Base-by-base conservation (phyloP, 2,888 invertebrate genomes). In the Zhengitettix transpicula region DNA sequence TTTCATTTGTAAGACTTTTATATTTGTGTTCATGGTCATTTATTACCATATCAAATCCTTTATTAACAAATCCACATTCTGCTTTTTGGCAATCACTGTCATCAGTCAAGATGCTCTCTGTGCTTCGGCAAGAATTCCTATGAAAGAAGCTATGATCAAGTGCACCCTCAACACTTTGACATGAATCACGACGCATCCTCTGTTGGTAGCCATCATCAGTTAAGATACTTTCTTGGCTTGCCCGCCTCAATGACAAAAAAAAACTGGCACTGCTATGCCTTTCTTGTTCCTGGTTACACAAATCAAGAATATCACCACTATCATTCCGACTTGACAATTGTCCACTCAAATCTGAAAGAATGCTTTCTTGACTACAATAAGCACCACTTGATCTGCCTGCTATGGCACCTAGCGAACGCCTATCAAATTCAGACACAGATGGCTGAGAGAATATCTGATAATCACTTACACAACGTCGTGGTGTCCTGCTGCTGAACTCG, bases 31-130 rank as follows among this genome's bases (percentile, higher is more conserved):
- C 41, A 16, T 55, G n/a, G 40, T n/a, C 28, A 40, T 41, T 41
- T 12, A 41, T 41, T 12, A n/a, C 55, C 41, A 55, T 55, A 14
- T 40, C 41, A 55, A 55, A 55, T 12, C 55, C 55, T 40, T 55
- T 55, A 41, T 55, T 55, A 11, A 55, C 55, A 55, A 55, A 55
- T 14, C 55, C 55, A 12, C 55, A 55, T n/a, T 28, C n/a, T 11
- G 40, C 41, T 40, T 41, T 55, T 40, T 57, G 71, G 85, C 86
- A 9, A 86, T 87, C 65, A 81, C 79, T 0, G 64, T 88, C 89
- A 70, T 89, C 89, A 0, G 88, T 88, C 0, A 89, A 70, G 9
- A 90, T 82, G 67, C 88, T 88, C 69, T 89, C 89, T 67, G 89
- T 78, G 60, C 88, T 89, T 67, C 86, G 66, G 58, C 65, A 66